These are phyloP conservation scores for Sorex maritimensis DNA, from an alignment of 2,797 vertebrate genomes.

Conservation along the genomic window DNA sequence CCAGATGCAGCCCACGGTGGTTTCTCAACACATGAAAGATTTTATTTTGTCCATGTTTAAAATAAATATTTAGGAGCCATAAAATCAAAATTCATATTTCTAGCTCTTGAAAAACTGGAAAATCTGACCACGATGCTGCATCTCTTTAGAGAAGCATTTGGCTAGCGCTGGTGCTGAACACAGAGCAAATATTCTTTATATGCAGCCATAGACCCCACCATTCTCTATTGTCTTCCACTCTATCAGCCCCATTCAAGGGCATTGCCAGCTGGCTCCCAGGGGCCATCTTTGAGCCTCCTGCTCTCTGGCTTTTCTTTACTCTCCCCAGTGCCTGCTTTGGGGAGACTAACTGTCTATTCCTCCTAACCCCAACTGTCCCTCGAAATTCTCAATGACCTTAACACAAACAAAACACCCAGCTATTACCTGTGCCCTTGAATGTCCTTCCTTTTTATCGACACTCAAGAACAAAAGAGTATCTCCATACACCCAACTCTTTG, in stretches of 20 bases:
- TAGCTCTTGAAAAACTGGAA: not conserved
- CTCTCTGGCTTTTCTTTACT: not conserved
- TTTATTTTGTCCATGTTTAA: constrained; percentile 38
- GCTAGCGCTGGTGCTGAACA: not conserved
- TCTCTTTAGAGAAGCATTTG: not conserved
- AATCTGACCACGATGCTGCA: not conserved
- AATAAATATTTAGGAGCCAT: not conserved
- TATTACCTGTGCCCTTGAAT: not conserved
- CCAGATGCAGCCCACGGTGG: not conserved
- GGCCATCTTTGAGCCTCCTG: not conserved
- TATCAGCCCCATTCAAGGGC: not conserved
- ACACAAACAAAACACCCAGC: not conserved
- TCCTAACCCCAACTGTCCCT: not conserved
- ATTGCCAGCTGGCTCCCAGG: not conserved
- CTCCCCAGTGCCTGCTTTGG: not conserved
- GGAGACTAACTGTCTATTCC: no score
- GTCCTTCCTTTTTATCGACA: not conserved
- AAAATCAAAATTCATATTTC: not conserved
- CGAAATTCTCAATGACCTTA: not conserved
- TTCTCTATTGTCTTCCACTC: not conserved
- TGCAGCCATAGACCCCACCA: not conserved
- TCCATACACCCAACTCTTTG: not conserved
- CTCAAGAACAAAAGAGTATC: constrained; percentile 1
- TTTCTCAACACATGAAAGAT: constrained; percentile 1
- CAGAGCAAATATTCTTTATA: not conserved